Evolutionary conservation across 2,888 invertebrate species (phyloP).

Genomic region (Crepidodera aurea): DNA sequence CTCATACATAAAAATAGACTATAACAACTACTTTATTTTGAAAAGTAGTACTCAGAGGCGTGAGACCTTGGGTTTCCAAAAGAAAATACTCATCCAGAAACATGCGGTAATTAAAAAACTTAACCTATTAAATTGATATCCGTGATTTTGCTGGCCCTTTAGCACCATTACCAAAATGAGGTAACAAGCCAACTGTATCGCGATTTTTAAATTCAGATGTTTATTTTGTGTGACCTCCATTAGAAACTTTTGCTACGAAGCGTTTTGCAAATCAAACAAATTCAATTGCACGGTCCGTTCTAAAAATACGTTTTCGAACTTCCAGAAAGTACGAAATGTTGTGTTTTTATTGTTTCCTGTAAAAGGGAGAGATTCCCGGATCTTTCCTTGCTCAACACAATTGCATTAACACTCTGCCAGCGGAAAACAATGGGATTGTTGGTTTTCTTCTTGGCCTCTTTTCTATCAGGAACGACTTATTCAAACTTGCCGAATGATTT

Average conservation of each 20-base stretch:
- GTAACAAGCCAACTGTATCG: too few relatives aligned
- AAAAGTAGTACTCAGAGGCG: too few relatives aligned
- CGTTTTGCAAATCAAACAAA: slow-evolving; percentile 18
- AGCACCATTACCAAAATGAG: too few relatives aligned
- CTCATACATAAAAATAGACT: too few relatives aligned
- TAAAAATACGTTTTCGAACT: slow-evolving; percentile 7
- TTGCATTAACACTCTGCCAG: slow-evolving; percentile 22
- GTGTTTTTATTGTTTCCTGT: slow-evolving; percentile 6
- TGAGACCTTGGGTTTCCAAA: too few relatives aligned
- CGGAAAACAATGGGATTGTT: slow-evolving; percentile 16
- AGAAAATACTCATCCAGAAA: too few relatives aligned
- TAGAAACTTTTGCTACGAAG: not conserved
- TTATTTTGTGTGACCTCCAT: too few relatives aligned
- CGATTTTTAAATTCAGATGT: too few relatives aligned
- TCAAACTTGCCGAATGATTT: not conserved
- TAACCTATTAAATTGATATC: too few relatives aligned
- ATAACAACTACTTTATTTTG: too few relatives aligned
- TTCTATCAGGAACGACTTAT: slow-evolving; percentile 5
- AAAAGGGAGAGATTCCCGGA: slow-evolving; percentile 6
- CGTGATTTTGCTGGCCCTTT: too few relatives aligned
- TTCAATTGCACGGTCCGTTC: slow-evolving; percentile 2
- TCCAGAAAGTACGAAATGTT: slow-evolving; percentile 8
- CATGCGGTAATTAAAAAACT: too few relatives aligned
- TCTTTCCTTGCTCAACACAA: slow-evolving; percentile 18
- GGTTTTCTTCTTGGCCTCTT: slow-evolving; percentile 9